These are phyloP conservation scores for Alligator sinensis DNA, from an alignment of 2,113 vertebrate genomes.

Conservation along the genomic window DNA sequence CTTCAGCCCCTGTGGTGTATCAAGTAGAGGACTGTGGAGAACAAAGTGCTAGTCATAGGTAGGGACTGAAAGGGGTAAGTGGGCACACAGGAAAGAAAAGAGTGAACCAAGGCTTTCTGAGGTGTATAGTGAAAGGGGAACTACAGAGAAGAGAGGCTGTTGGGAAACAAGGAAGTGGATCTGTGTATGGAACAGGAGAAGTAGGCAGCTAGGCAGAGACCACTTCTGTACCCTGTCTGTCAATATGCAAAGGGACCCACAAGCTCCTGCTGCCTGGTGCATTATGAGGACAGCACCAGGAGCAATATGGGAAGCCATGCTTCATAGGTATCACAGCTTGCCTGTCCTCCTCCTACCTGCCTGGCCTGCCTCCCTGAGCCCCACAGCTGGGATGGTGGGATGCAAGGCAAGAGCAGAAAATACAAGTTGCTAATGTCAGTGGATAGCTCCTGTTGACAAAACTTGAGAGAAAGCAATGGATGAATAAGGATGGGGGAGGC, in stretches of 20 bases:
- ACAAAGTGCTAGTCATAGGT: neutral
- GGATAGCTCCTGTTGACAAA: neutral
- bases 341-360: neutral
- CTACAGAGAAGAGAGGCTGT: neutral
- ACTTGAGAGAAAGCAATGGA: neutral
- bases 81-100: neutral
- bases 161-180: neutral
- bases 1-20: neutral
- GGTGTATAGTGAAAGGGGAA: neutral
- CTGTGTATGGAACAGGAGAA: neutral
- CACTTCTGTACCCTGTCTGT: neutral
- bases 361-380: neutral
- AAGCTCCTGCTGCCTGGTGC: neutral
- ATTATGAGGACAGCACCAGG: neutral
- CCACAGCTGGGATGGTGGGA: neutral
- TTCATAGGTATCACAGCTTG: neutral
- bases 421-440: neutral
- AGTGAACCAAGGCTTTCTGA: neutral
- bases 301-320: neutral
- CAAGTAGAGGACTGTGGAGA: neutral
- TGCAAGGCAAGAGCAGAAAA: neutral
- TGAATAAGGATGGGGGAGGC: neutral
- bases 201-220: neutral
- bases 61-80: neutral
- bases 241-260: neutral